Evolutionary conservation across 2,113 vertebrate species (phyloP), one percentile per base, ranked within the genome.

Genomic region (Chrysemys picta): DNA sequence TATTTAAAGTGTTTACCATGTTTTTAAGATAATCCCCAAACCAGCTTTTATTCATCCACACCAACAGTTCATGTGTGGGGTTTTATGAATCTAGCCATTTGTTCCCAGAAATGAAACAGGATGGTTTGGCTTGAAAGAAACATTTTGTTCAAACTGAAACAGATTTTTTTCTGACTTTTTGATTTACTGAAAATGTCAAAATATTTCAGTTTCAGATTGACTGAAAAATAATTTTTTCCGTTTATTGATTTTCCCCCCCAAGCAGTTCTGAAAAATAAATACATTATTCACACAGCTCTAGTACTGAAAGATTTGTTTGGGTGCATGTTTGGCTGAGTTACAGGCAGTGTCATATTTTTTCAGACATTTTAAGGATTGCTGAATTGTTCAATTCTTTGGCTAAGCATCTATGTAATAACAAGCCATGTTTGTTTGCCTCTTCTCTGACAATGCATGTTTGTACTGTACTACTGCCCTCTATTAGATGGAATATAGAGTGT

Each of bases 371-470:
- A 14, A 52, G 53, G 35, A 11, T 49, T 78, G 5, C 24, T 91
- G 65, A 78, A 35, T 1, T 0, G 10, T 29, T 59, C 57, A 59
- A 12, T 59, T 52, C 10, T 89, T 45, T 52, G 45, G n/a, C 10
- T 52, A n/a, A 87, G 59, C 10, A 81, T 59, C 27, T 59, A 59
- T 59, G 57, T 29, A 59, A 59, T 59, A 59, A 59, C 11, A 59
- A 59, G 57, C 57, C 11, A 12, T 0, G 1, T 12, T 16, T 29
- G 4, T 35, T 79, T 56, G 62, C 59, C 88, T 56, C 1, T 31
- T 35, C 8, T 31, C 12, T 4, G 25, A 27, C 24, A 57, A 57
- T 27, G 2, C 5, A 13, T 0, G 1, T 38, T 0, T 7, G 0
- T 19, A 27, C 83, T 83, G 0, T 19, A 27, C 83, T 83, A 14